Conservation (phyloP, 2,888 invertebrate species). For the Crioceris asparagi region DNA sequence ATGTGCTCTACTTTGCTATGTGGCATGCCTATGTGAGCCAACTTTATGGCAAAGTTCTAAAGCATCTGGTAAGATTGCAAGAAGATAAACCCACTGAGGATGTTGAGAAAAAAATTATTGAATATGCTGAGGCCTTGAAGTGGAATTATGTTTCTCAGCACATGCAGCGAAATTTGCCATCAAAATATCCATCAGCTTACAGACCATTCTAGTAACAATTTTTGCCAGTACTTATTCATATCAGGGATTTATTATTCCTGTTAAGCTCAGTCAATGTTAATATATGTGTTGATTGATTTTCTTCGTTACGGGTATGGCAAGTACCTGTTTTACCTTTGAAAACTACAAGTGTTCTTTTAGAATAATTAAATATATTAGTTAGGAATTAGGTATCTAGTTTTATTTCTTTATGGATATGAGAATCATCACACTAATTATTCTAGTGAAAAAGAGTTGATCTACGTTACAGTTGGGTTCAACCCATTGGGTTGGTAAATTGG, state of each 20-base stretch:
- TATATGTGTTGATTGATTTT: conserved; percentile 2
- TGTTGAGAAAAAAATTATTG: conserved; percentile 54
- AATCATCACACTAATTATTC: too few species aligned
- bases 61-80: conserved; percentile 59
- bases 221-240: conserved; percentile 4
- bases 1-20: conserved; percentile 60
- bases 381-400: too few species aligned
- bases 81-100: conserved; percentile 76
- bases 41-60: conserved; percentile 74
- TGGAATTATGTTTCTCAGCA: conserved; percentile 58
- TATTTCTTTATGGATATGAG: too few species aligned
- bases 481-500: too few species aligned
- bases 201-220: conserved; percentile 52
- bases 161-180: conserved; percentile 47
- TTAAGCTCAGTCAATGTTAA: conserved; percentile 1
- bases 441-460: too few species aligned
- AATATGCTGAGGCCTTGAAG: conserved; percentile 53
- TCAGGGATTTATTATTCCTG: conserved; percentile 13
- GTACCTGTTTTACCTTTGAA: neutral
- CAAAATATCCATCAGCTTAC: conserved; percentile 58
- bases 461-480: too few species aligned
- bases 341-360: neutral
- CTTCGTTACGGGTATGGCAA: conserved; percentile 6
- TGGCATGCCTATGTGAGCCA: conserved; percentile 72
- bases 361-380: conserved; percentile 1